Percentiles rank a stretch among this genome's conserved stretches.
phyloP scores from a whole-genome alignment of 2,888 invertebrate species.

The Notodromas monacha region DNA sequence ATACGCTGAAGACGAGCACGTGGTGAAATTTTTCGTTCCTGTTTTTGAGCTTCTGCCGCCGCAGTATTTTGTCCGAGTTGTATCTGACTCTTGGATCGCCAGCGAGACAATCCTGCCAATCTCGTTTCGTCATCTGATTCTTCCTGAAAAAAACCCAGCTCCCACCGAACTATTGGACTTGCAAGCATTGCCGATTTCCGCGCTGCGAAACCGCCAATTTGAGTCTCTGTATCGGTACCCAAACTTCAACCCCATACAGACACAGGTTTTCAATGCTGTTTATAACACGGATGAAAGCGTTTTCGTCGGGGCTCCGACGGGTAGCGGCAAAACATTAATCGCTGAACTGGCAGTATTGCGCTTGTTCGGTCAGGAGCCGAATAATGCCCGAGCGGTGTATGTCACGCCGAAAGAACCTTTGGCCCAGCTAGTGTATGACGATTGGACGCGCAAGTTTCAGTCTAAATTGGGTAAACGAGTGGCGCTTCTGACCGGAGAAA shows the following conservation, averaged over 20 bases:
- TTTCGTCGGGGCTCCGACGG: conserved; percentile 70
- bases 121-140: conserved; percentile 75
- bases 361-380: conserved; percentile 32
- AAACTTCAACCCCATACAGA: conserved; percentile 94
- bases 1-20: conserved; percentile 72
- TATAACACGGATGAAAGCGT: conserved; percentile 96
- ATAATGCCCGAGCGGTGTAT: conserved; percentile 57
- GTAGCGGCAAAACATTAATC: conserved; percentile 59
- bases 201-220: conserved; percentile 50
- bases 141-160: conserved; percentile 91
- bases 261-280: conserved; percentile 90
- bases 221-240: conserved; percentile 61
- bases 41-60: conserved; percentile 94
- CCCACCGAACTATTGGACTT: conserved; percentile 86
- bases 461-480: conserved; percentile 30
- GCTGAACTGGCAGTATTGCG: conserved; percentile 83
- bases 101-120: conserved; percentile 85
- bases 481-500: conserved; percentile 79
- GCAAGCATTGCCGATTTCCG: conserved; percentile 77
- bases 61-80: conserved; percentile 67
- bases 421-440: conserved; percentile 55
- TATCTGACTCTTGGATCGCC: conserved; percentile 70
- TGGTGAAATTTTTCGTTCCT: conserved; percentile 88
- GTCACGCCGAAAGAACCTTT: conserved; percentile 65
- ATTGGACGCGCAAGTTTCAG: conserved; percentile 64